Percentiles rank a stretch among this genome's conserved stretches.
Conservation (phyloP, 2,888 invertebrate species). For the Poecilobothrus nobilitatus region DNA sequence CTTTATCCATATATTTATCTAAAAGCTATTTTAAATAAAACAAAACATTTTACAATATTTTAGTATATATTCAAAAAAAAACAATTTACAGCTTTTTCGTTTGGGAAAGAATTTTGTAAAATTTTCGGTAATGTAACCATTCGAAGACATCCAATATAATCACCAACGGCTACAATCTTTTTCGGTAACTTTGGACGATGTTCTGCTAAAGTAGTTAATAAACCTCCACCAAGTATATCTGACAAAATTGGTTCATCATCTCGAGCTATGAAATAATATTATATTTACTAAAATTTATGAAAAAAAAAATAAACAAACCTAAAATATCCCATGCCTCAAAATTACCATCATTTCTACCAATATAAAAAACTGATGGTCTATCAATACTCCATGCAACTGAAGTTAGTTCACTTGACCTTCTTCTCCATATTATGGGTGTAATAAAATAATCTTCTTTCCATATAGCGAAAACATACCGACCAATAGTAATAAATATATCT, state of each 20-base stretch:
- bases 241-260: conserved; percentile 53
- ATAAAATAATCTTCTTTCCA: conserved; percentile 60
- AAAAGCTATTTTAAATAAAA: conserved; percentile 30
- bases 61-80: neutral
- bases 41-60: conserved; percentile 23
- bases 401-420: conserved; percentile 51
- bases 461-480: conserved; percentile 64
- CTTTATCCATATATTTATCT: conserved; percentile 47
- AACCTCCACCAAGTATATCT: conserved; percentile 57
- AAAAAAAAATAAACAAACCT: conserved; percentile 25
- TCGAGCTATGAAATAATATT: conserved; percentile 29
- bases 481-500: conserved; percentile 59
- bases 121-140: conserved; percentile 53
- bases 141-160: conserved; percentile 58
- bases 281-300: neutral
- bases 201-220: conserved; percentile 55
- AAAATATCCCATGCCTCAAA: conserved; percentile 76
- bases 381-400: conserved; percentile 67
- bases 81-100: conserved; percentile 41
- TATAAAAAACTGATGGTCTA: conserved; percentile 61
- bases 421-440: conserved; percentile 60
- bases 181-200: conserved; percentile 51
- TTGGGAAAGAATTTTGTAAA: conserved; percentile 45
- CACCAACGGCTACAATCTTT: conserved; percentile 59
- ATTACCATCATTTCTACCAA: conserved; percentile 63